Base-by-base conservation (phyloP, 2,113 vertebrate genomes). In the Clarias batrachus region DNA sequence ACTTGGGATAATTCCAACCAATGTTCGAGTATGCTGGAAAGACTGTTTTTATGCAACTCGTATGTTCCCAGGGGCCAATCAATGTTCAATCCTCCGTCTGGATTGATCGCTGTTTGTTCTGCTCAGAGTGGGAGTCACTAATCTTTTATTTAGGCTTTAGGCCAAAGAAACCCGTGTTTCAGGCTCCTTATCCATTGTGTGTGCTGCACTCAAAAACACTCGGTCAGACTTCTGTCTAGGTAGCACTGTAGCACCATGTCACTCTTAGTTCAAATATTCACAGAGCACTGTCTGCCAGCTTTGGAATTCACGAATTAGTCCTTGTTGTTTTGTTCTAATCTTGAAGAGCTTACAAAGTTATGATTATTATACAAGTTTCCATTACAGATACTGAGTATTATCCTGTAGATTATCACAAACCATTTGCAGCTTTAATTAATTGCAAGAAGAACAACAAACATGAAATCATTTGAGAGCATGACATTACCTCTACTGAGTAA, bases 211-310 rank as follows among this genome's bases (percentile, higher is more conserved):
- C 23, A 37, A 33, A 71, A 66, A 19, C 17, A 57, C 41, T 52
- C 14, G 21, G 10, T 63, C 10, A 63, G 21, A 30, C 56, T 63
- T 25, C 4, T 37, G 76, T 70, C 48, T 80, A 56, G 63, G 63
- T 70, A 66, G 52, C 52, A 52, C 56, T 81, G 56, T 19, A 12
- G 9, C 59, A 66, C 17, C n/a, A 57, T 78, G 79, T 83, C 79
- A 65, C 83, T n/a, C 37, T 84, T 84, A 30, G n/a, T 87, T 90
- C 1, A 84, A 84, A 84, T 84, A 90, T 84, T 86, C 68, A 82
- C 54, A 87, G 54, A 11, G 33, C 56, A 81, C 59, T 82, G 65
- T 62, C 73, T 83, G 74, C 41, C 48, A 86, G 11, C 1, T 25
- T 86, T 86, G 78, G 66, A 86, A 62, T 80, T 37, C 37, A 77